Conservation (phyloP, 2,113 vertebrate species). For the Paradoxurus hermaphroditus region DNA sequence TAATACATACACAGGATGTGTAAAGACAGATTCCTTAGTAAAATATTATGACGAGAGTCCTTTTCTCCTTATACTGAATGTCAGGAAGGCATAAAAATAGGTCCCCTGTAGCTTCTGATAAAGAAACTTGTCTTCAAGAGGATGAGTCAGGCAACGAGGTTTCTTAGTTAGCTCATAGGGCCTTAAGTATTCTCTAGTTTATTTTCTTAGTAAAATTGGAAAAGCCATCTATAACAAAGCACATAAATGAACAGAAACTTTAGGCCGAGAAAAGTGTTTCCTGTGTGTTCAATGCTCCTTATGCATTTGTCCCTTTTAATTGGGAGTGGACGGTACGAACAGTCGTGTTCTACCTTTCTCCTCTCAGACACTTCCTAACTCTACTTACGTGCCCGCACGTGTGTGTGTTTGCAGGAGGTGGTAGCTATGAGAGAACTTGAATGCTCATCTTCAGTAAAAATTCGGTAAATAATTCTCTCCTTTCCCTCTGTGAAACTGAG, state of each 20-base stretch:
- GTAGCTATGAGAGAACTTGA: not conserved
- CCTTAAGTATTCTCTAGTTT: not conserved
- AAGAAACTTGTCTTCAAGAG: not conserved
- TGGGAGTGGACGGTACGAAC: not conserved
- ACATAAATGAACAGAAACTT: not conserved
- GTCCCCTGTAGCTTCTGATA: not conserved
- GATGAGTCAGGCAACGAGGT: not conserved
- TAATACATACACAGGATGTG: not conserved
- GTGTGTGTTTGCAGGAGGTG: no score
- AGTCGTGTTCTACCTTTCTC: not conserved
- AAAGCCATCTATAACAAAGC: not conserved
- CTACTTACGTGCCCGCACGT: not conserved
- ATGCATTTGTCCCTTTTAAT: not conserved
- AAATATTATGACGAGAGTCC: not conserved
- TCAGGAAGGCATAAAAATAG: not conserved
- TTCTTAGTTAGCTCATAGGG: not conserved
- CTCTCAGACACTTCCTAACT: not conserved
- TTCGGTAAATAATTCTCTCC: not conserved
- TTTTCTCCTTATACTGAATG: not conserved
- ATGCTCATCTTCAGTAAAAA: not conserved
- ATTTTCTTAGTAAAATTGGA: not conserved
- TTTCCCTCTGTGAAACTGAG: not conserved
- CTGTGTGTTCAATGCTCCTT: not conserved
- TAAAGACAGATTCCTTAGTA: not conserved
- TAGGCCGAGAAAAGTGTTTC: not conserved